phyloP scores from a whole-genome alignment of 2,113 vertebrate genomes.

The Alethe castanea region DNA sequence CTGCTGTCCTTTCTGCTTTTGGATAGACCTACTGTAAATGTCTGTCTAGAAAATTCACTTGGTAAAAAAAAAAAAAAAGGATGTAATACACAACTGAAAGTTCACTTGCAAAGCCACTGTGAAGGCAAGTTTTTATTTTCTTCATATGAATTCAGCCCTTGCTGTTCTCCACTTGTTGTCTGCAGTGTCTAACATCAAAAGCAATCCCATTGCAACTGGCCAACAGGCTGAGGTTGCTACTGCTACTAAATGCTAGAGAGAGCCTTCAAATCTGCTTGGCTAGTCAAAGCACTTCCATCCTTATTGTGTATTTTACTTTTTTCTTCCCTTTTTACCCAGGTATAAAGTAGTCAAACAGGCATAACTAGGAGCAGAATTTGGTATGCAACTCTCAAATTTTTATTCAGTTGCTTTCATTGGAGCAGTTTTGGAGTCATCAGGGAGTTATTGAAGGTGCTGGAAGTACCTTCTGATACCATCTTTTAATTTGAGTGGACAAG shows the following conservation, averaged over 20 bases:
- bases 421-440: not conserved
- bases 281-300: not conserved
- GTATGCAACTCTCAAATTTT: not conserved
- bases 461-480: not conserved
- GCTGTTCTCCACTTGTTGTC: not conserved
- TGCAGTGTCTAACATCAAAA: not conserved
- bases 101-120: not conserved
- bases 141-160: not conserved
- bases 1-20: not conserved
- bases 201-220: not conserved
- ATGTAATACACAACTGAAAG: not conserved
- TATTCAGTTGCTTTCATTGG: not conserved
- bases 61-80: not conserved
- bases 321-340: not conserved
- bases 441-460: not conserved
- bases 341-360: not conserved
- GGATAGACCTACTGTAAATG: not conserved
- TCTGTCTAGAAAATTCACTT: not conserved
- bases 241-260: not conserved
- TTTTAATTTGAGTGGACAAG: not conserved
- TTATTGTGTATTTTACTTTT: not conserved
- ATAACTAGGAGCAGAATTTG: not conserved
- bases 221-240: not conserved
- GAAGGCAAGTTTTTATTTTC: not conserved
- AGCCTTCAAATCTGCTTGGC: not conserved